Evolutionary conservation across 2,113 vertebrate genomes (phyloP), one percentile per base, ranked within the genome.

Genomic region (Papio anubis): DNA sequence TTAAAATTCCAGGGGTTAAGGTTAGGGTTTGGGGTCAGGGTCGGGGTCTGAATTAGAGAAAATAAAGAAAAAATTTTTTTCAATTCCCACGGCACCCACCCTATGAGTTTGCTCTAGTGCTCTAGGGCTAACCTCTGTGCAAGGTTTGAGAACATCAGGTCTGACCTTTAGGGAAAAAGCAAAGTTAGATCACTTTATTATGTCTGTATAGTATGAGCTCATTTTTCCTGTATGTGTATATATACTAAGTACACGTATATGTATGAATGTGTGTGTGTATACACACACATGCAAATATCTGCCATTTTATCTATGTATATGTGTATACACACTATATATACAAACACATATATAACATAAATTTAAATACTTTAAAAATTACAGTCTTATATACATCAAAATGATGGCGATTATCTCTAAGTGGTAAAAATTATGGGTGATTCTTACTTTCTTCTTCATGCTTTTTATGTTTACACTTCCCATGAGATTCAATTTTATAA

Each of bases 341-440:
- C 20, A 45, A 48, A 75, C 11, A 93, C 86, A 81, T 32, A 83
- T 57, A 30, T 3, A n/a, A 52, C 75, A 90, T 66, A 87, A 70
- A 82, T 95, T 64, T 82, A 81, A 90, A 86, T 81, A 30, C 25
- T 90, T 82, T 68, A 52, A 91, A 93, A 87, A 91, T 83, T 72
- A 81, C 32, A 75, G n/a, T n/a, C 30, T 82, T 21, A 76, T 55
- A 32, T 35, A 78, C 2, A 72, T 48, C 13, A 79, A 96, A 57
- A 91, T 91, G 43, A 82, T 88, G 50, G 50, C 61, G 14, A 79
- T 68, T 45, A 48, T 18, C 52, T 68, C 70, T 86, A 73, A 85
- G 73, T 94, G 23, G 52, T 70, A 30, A 91, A 64, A 80, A 72
- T 90, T 57, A 43, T 35, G 17, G 52, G 8, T 12, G 13, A 70